Conservation (phyloP, 2,113 vertebrate genomes). For the Hassar affinis region DNA sequence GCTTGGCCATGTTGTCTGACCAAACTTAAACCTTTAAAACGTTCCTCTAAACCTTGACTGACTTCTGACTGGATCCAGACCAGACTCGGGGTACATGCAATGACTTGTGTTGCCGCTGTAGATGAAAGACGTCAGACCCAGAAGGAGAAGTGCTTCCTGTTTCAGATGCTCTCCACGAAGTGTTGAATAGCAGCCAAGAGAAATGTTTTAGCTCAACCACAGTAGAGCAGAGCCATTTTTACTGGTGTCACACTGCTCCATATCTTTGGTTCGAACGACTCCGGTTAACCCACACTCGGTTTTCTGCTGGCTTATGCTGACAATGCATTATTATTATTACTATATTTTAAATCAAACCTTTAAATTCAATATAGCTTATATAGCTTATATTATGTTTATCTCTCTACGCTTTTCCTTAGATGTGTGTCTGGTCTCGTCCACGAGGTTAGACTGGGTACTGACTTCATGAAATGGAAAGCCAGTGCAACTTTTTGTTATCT, state of each 20-base stretch:
- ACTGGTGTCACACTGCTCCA: neutral
- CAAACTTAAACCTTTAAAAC: neutral
- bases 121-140: constrained; percentile 18
- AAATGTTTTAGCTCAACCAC: constrained; percentile 3
- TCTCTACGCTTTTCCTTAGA: neutral
- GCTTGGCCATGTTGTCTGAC: neutral
- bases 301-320: neutral
- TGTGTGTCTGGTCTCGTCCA: neutral
- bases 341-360: neutral
- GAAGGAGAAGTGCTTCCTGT: constrained; percentile 28
- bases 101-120: neutral
- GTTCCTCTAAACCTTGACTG: neutral
- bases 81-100: neutral
- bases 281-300: neutral
- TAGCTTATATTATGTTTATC: neutral
- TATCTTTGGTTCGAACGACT: neutral
- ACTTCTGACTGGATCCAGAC: neutral
- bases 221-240: neutral
- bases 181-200: constrained; percentile 3
- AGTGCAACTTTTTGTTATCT: neutral
- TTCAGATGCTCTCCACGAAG: constrained; percentile 5
- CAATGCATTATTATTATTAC: too few species aligned
- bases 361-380: neutral
- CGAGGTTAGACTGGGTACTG: neutral
- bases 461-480: neutral